Evolutionary conservation across 2,113 vertebrate genomes (phyloP).

Genomic region (Monopterus albus): DNA sequence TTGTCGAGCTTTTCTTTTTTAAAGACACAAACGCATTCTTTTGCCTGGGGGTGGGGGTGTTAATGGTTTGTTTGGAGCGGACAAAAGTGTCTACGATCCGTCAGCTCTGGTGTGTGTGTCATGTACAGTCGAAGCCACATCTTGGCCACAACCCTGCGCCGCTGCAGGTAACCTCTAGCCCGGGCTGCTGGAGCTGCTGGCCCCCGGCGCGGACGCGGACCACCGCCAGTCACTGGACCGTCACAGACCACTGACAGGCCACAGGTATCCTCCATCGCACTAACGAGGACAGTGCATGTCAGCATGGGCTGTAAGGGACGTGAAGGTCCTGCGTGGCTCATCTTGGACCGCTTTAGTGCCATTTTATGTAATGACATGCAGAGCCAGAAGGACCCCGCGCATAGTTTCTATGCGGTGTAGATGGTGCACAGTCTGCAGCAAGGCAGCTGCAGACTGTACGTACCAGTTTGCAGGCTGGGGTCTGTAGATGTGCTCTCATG

Average conservation of each 20-base stretch:
- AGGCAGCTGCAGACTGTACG: constrained; percentile 49
- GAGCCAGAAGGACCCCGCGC: constrained; percentile 22
- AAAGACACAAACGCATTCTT: constrained; percentile 48
- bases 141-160: constrained; percentile 44
- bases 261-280: constrained; percentile 44
- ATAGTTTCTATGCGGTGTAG: constrained; percentile 45
- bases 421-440: constrained; percentile 51
- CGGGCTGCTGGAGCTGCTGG: neutral
- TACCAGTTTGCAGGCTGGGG: constrained; percentile 49
- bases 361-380: constrained; percentile 7
- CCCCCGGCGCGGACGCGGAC: constrained; percentile 17
- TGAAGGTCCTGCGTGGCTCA: neutral
- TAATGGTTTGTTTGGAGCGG: constrained; percentile 15
- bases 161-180: constrained; percentile 66
- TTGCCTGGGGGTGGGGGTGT: neutral
- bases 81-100: constrained; percentile 1
- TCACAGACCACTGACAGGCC: constrained; percentile 60
- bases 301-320: constrained; percentile 13
- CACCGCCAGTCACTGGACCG: constrained; percentile 35
- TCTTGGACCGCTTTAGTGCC: neutral
- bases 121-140: constrained; percentile 2
- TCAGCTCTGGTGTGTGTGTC: neutral
- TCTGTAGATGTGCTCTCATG: constrained; percentile 44
- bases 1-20: constrained; percentile 47
- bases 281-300: constrained; percentile 47